Evolutionary conservation across 2,113 vertebrate genomes (phyloP).

Genomic region (Hippocampus zosterae): DNA sequence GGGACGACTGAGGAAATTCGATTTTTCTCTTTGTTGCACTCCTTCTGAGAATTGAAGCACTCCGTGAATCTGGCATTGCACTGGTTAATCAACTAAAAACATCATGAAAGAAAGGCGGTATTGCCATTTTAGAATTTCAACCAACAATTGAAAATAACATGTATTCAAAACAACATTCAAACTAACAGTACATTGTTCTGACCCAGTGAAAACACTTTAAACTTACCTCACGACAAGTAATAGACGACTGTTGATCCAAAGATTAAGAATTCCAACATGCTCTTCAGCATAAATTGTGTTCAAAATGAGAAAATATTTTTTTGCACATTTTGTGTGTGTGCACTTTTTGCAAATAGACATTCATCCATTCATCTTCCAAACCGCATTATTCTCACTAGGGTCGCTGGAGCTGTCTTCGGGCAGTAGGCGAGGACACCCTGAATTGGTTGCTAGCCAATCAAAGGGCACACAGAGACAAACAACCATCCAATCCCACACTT

Average conservation of each 20-base stretch:
- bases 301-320: neutral
- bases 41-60: conserved; percentile 91
- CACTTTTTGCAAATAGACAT: neutral
- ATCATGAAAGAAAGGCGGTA: neutral
- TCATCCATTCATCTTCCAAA: too few relatives aligned
- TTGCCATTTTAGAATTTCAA: neutral
- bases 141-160: neutral
- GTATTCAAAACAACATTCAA: neutral
- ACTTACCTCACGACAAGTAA: too few relatives aligned
- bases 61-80: conserved; percentile 87
- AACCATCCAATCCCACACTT: too few relatives aligned
- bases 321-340: too few relatives aligned
- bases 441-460: too few relatives aligned
- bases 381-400: too few relatives aligned
- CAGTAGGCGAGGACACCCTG: too few relatives aligned
- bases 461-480: too few relatives aligned
- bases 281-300: neutral
- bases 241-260: too few relatives aligned
- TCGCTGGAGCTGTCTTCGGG: too few relatives aligned
- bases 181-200: too few relatives aligned
- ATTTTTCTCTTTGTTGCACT: conserved; percentile 97
- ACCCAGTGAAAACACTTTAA: too few relatives aligned
- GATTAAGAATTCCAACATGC: neutral
- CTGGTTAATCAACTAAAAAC: conserved; percentile 85
- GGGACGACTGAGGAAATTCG: conserved; percentile 91